A percentile compares a stretch with the other conserved stretches of the same genome.
Evolutionary conservation across 2,888 invertebrate genomes (phyloP).

Genomic region (Caradrina clavipalpis): DNA sequence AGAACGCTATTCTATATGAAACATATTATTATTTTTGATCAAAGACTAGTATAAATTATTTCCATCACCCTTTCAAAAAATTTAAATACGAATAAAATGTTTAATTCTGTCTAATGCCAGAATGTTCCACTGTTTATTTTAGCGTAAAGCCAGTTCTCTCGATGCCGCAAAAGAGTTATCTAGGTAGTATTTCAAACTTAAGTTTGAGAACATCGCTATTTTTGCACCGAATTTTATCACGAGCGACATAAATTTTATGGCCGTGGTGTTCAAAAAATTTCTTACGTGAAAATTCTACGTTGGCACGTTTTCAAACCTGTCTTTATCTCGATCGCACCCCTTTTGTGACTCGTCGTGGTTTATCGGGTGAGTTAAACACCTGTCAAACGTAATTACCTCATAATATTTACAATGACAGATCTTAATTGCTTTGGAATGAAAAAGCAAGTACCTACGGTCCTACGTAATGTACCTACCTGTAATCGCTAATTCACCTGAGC

Average conservation of each 20-base stretch:
- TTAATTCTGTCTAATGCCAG: constrained; percentile 16
- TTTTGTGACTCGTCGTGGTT: constrained; percentile 67
- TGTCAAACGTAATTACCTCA: constrained; percentile 56
- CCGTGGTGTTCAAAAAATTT: constrained; percentile 78
- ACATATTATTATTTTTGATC: too few species aligned
- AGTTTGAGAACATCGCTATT: constrained; percentile 76
- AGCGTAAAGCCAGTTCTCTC: constrained; percentile 39
- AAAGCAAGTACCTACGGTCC: constrained; percentile 1
- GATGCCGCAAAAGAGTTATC: constrained; percentile 58
- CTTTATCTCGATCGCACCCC: constrained; percentile 73
- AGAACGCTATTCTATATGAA: not conserved
- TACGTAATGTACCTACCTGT: not conserved
- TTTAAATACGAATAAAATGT: not conserved
- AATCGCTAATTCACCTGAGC: constrained; percentile 8
- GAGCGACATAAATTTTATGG: constrained; percentile 79
- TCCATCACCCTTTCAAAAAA: too few species aligned
- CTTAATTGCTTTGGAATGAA: constrained; percentile 40
- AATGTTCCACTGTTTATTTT: constrained; percentile 46
- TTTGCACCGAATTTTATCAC: constrained; percentile 74
- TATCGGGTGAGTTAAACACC: constrained; percentile 66
- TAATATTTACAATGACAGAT: constrained; percentile 52
- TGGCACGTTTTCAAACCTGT: constrained; percentile 84
- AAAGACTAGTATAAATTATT: not conserved
- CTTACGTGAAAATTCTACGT: constrained; percentile 73
- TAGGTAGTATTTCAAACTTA: constrained; percentile 61